These are phyloP conservation scores for Coenonympha arcania DNA, from an alignment of 2,888 invertebrate species.

Conservation along the genomic window DNA sequence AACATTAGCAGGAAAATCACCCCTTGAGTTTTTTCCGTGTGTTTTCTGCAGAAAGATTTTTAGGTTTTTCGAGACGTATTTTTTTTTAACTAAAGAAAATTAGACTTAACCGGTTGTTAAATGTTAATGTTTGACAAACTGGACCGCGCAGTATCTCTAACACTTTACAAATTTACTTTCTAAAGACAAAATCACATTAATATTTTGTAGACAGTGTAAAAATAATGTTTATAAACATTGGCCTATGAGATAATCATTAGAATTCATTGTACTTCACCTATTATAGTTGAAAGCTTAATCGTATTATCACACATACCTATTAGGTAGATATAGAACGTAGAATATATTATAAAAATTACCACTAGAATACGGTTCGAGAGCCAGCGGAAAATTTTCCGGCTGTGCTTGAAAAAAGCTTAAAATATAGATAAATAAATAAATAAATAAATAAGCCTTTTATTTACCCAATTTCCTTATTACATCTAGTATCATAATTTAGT, in stretches of 20 bases:
- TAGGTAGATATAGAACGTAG: conserved; percentile 60
- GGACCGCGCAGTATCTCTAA: conserved; percentile 55
- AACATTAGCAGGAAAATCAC: no score
- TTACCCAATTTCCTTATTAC: no score
- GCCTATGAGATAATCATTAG: conserved; percentile 61
- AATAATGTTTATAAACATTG: conserved; percentile 72
- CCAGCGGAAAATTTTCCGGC: background rate
- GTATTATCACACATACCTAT: conserved; percentile 72
- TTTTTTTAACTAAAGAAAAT: no score
- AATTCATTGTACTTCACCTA: conserved; percentile 70
- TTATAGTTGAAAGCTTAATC: conserved; percentile 70
- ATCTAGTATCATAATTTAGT: no score
- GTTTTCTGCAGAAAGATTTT: no score
- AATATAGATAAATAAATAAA: no score
- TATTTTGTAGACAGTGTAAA: conserved; percentile 67
- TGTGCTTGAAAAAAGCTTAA: background rate
- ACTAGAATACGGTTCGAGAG: conserved; percentile 42
- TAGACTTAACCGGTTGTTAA: no score
- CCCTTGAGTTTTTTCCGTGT: no score
- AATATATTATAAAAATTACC: conserved; percentile 66
- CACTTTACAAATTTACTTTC: conserved; percentile 41
- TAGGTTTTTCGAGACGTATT: no score
- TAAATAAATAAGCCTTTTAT: no score
- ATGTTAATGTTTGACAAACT: conserved; percentile 38
- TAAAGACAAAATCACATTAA: conserved; percentile 67